Evolutionary conservation across 2,797 vertebrate genomes (phyloP).

Genomic region (Hylomyscus alleni): DNA sequence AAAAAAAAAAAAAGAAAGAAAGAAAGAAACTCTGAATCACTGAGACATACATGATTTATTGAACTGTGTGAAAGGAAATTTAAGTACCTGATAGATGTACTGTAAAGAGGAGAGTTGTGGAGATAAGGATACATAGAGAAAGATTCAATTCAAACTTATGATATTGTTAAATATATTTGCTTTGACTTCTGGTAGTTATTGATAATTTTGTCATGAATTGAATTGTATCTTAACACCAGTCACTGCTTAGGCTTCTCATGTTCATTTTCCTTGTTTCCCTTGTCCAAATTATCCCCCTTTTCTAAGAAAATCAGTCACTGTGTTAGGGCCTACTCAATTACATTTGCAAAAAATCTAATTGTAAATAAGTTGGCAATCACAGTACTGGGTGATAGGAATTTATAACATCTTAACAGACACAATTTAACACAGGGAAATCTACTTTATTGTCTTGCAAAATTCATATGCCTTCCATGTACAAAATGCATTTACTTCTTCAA

Average conservation of each 20-base stretch:
- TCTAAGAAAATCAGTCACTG: background rate
- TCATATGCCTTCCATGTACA: background rate
- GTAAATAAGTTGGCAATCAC: background rate
- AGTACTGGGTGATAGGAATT: background rate
- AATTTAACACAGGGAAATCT: background rate
- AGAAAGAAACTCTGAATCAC: background rate
- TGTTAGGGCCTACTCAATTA: background rate
- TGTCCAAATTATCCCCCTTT: background rate
- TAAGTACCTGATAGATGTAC: background rate
- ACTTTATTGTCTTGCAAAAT: background rate
- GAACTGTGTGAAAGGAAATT: background rate
- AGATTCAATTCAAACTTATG: background rate
- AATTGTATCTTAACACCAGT: background rate
- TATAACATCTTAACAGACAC: background rate
- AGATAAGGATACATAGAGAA: background rate
- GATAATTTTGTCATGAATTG: background rate
- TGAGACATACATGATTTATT: background rate
- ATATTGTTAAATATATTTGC: background rate
- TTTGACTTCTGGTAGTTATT: background rate
- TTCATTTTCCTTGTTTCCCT: background rate
- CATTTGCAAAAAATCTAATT: background rate
- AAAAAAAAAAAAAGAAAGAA: no score
- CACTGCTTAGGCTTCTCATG: background rate
- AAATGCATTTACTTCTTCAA: background rate
- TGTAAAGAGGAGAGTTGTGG: background rate